Percentiles rank a stretch among this genome's conserved stretches.
Evolutionary conservation across 2,888 invertebrate species (phyloP).

Genomic region (Macrophya annulata): DNA sequence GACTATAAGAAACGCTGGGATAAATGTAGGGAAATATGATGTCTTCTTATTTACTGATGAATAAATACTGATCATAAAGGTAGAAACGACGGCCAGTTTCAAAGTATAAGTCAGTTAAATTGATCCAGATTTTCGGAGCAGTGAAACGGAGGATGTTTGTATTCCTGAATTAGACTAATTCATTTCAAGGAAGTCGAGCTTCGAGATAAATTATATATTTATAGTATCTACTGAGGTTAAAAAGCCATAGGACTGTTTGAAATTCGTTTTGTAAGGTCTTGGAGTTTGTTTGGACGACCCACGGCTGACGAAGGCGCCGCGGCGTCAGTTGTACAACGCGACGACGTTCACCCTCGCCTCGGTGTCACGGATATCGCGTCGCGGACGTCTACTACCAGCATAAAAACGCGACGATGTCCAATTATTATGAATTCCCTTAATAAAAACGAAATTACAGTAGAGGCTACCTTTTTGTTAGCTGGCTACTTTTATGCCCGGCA

Average conservation of each 20-base stretch:
- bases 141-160: background rate
- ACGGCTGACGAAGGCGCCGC: constrained; percentile 29
- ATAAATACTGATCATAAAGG: constrained; percentile 19
- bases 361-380: background rate
- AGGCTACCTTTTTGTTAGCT: constrained; percentile 45
- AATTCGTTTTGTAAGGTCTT: background rate
- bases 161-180: constrained; percentile 3
- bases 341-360: constrained; percentile 33
- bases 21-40: background rate
- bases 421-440: constrained; percentile 54
- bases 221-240: background rate
- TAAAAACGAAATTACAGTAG: constrained; percentile 47
- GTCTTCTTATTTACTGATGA: background rate
- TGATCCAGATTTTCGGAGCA: background rate
- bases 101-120: background rate
- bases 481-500: constrained; percentile 36
- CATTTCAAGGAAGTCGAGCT: background rate
- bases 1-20: background rate
- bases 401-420: constrained; percentile 54
- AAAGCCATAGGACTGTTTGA: background rate
- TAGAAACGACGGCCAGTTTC: background rate
- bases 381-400: constrained; percentile 49
- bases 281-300: constrained; percentile 17
- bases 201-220: background rate
- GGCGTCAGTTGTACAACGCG: constrained; percentile 11